Percentiles rank a stretch among this genome's conserved stretches.
phyloP scores from a whole-genome alignment of 2,888 invertebrate genomes.

The Dermolepida albohirtum region DNA sequence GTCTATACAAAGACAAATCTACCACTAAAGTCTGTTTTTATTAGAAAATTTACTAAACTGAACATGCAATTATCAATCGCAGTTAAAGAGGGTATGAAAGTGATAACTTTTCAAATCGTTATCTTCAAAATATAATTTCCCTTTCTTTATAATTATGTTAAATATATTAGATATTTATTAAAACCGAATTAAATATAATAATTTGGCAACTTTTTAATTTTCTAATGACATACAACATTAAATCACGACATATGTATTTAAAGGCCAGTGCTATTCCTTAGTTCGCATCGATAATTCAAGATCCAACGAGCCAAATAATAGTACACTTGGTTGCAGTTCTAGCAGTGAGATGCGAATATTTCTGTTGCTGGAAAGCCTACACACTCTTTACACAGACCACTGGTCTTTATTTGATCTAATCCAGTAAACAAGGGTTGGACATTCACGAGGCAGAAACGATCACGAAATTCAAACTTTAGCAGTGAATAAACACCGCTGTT shows the following conservation, averaged over 20 bases:
- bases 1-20: too few species aligned
- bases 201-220: too few species aligned
- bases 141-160: background rate
- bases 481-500: too few species aligned
- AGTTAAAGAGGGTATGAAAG: too few species aligned
- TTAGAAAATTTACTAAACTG: too few species aligned
- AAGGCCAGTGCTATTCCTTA: too few species aligned
- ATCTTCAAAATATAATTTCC: background rate
- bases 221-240: too few species aligned
- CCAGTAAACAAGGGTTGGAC: slow-evolving; percentile 33
- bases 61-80: too few species aligned
- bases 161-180: background rate
- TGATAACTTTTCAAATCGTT: too few species aligned
- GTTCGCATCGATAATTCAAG: background rate
- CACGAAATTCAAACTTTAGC: background rate
- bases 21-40: too few species aligned
- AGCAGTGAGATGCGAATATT: slow-evolving; percentile 17
- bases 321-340: slow-evolving; percentile 28
- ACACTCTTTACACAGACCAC: slow-evolving; percentile 30
- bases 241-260: too few species aligned
- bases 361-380: slow-evolving; percentile 13
- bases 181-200: too few species aligned
- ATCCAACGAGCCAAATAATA: slow-evolving; percentile 15
- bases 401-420: slow-evolving; percentile 26
- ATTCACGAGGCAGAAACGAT: slow-evolving; percentile 19